Conservation (phyloP, 2,113 vertebrate genomes). For the Struthio camelus region DNA sequence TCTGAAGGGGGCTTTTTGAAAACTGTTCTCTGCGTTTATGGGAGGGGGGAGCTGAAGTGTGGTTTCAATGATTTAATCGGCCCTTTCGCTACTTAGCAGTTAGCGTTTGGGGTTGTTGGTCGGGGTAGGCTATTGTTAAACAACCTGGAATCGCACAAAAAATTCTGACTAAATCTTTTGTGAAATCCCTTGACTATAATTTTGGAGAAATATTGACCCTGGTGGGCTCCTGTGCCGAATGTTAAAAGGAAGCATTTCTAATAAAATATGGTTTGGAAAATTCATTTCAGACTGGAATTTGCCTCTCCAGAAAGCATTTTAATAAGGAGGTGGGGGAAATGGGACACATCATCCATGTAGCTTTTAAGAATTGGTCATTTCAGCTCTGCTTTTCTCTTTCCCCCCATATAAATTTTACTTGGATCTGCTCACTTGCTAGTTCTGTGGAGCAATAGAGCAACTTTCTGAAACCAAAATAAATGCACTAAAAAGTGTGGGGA, state of each 20-base stretch:
- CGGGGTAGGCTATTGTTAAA: neutral
- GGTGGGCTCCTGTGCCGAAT: conserved; percentile 35
- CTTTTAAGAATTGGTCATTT: neutral
- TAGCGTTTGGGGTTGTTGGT: neutral
- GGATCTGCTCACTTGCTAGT: rapidly evolving
- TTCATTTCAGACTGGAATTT: conserved; percentile 68
- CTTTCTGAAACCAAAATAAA: neutral
- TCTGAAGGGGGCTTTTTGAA: neutral
- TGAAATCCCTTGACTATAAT: conserved; percentile 28
- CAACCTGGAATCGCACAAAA: neutral
- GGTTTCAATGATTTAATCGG: neutral
- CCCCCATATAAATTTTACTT: neutral
- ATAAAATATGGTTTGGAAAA: conserved; percentile 69
- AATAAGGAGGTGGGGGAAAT: conserved; percentile 67
- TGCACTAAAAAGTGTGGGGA: neutral
- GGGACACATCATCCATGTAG: conserved; percentile 1
- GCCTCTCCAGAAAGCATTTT: conserved; percentile 60
- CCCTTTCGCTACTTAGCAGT: neutral
- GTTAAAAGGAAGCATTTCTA: conserved; percentile 61
- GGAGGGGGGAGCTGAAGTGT: neutral
- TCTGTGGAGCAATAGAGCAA: neutral
- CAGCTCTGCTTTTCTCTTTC: neutral
- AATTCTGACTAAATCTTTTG: neutral
- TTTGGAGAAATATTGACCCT: conserved; percentile 61
- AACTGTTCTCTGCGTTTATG: neutral